Conservation (phyloP, 2,113 vertebrate species). For the Edolisoma coerulescens region DNA sequence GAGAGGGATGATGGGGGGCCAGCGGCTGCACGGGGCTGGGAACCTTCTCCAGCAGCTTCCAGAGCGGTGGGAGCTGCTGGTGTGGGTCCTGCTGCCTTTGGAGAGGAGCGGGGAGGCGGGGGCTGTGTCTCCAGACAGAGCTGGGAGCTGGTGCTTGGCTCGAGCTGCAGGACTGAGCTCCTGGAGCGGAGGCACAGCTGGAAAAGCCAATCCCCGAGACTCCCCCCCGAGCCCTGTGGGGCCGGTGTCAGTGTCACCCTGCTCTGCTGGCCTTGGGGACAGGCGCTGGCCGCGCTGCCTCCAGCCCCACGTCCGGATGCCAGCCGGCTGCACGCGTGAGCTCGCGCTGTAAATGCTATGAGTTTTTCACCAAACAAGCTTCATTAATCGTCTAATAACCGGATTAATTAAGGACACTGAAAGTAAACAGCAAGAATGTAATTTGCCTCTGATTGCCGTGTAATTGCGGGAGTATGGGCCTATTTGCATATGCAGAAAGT, state of each 20-base stretch:
- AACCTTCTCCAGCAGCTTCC: neutral
- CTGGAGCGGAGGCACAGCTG: neutral
- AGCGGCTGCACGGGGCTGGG: fast-evolving
- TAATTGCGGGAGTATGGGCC: slow-evolving; percentile 69
- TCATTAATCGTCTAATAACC: slow-evolving; percentile 81
- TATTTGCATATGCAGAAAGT: slow-evolving; percentile 70
- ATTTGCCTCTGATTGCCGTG: slow-evolving; percentile 77
- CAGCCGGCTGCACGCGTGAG: neutral
- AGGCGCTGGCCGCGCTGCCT: neutral
- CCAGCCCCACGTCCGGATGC: neutral
- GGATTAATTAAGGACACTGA: slow-evolving; percentile 79
- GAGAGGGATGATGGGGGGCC: neutral
- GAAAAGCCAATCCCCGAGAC: neutral
- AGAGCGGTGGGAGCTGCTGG: fast-evolving
- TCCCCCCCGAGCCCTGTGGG: fast-evolving
- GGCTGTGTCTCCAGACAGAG: neutral
- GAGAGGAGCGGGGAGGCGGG: neutral
- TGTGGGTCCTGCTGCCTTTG: neutral
- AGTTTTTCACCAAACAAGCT: slow-evolving; percentile 77
- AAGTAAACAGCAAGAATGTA: slow-evolving; percentile 82
- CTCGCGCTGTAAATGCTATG: slow-evolving; percentile 57
- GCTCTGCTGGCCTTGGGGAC: neutral
- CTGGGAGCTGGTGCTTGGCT: fast-evolving
- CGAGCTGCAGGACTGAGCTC: neutral
- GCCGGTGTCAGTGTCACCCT: neutral